Evolutionary conservation across 2,113 vertebrate genomes (phyloP).

Genomic region (Stegastes partitus): DNA sequence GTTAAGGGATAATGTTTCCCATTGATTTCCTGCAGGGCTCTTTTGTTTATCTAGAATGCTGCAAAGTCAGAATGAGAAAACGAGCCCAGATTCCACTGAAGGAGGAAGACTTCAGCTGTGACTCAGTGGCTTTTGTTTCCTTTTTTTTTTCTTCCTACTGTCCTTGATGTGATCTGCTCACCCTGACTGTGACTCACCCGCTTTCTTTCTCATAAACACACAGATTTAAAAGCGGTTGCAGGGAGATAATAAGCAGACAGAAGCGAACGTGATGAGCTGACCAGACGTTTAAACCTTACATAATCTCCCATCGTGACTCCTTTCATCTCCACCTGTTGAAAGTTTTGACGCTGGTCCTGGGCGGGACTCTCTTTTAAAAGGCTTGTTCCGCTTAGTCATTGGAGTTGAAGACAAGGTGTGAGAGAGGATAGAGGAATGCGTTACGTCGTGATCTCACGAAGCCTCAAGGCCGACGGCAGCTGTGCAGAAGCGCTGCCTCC

Average conservation of each 20-base stretch:
- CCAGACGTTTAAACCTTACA: not conserved
- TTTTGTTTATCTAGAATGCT: constrained; percentile 50
- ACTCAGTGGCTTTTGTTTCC: constrained; percentile 62
- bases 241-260: constrained; percentile 49
- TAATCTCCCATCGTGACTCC: not conserved
- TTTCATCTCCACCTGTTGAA: constrained; percentile 27
- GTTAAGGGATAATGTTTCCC: constrained; percentile 33
- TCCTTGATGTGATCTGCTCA: constrained; percentile 26
- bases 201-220: not conserved
- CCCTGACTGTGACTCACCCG: constrained; percentile 56
- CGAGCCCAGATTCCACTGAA: constrained; percentile 28
- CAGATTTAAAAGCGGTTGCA: constrained; percentile 18
- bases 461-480: constrained; percentile 42
- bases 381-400: constrained; percentile 15
- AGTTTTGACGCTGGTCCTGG: constrained; percentile 7
- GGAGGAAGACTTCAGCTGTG: constrained; percentile 39
- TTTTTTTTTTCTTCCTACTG: constrained; percentile 44
- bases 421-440: constrained; percentile 64
- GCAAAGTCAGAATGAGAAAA: constrained; percentile 21
- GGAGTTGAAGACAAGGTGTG: constrained; percentile 48
- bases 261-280: constrained; percentile 44
- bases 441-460: constrained; percentile 8
- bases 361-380: constrained; percentile 11
- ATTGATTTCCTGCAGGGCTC: not conserved
- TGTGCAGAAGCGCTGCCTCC: constrained; percentile 30